Base-by-base conservation (phyloP, 2,797 vertebrate species). In the Cyclura pinguis region DNA sequence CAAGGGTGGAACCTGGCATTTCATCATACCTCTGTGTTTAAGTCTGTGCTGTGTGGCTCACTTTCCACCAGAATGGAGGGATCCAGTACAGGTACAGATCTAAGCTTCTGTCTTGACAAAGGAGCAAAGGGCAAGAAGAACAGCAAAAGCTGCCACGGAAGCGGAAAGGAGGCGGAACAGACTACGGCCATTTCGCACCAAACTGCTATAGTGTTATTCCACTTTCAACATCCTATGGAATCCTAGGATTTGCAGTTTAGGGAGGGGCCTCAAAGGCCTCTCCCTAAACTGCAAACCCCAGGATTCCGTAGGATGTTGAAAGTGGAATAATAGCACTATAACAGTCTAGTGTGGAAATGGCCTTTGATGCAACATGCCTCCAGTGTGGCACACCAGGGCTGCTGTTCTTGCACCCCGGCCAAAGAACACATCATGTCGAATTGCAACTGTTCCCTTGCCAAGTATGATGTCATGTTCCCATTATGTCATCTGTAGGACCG, bases 391-490 rank as follows among this genome's bases (percentile, higher is more conserved):
- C 72, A 64, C 14, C 38, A 32, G 85, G 69, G 35, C 27, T 5
- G 0, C 47, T 64, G 47, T 76, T 57, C 22, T 24, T 64, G 72
- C 7, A 9, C 76, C 72, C 85, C 4, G 27, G 64, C 82, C 94
- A 85, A 10, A 0, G 92, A 87, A 90, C 90, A 86, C 27, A 76
- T 0, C 86, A 59, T 20, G 92, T 7, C 12, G 7, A 24, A 92
- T 87, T 27, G 86, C 92, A 89, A 80, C 0, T 69, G 88, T 78
- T 3, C 1, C 52, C 64, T 85, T 94, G 97, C 96, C 97, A 97
- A 96, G 90, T 32, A 92, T 97, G 96, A 97, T 94, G 95, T 97
- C 96, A 97, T 92, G 91, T 92, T 95, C 94, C 92, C 94, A 95
- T 97, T 95, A 97, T 95, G 96, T 97, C 96, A 97, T 95, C 93